A percentile compares a stretch with the other conserved stretches of the same genome.
phyloP scores from a whole-genome alignment of 2,888 invertebrate species.

The Dicyrtoma fusca region DNA sequence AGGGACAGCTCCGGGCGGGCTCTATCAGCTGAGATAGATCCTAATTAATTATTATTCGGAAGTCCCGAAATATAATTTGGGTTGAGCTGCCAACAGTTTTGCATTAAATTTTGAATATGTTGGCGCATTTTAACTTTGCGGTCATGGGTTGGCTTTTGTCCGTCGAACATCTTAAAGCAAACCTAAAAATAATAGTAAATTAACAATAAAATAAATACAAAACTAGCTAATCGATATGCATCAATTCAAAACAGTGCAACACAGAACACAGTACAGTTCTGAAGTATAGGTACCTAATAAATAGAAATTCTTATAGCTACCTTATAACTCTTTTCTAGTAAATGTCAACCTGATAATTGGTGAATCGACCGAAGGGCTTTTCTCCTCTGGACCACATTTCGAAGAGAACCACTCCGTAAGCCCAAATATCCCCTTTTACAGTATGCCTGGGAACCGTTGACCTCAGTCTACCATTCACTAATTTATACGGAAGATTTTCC shows the following conservation, averaged over 20 bases:
- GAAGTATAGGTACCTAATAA: too few relatives aligned
- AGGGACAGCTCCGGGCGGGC: too few relatives aligned
- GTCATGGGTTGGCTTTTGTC: not conserved
- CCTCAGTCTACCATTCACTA: not conserved
- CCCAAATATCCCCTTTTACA: constrained; percentile 22
- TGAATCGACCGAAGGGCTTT: constrained; percentile 12
- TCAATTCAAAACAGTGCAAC: too few relatives aligned
- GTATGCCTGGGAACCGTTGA: not conserved
- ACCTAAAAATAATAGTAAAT: not conserved
- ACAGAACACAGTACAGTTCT: too few relatives aligned
- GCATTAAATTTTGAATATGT: not conserved
- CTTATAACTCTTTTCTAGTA: too few relatives aligned
- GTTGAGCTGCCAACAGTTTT: constrained; percentile 7
- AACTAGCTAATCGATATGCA: too few relatives aligned
- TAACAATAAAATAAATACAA: too few relatives aligned
- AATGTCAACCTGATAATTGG: not conserved
- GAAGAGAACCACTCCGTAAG: constrained; percentile 21
- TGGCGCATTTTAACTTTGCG: not conserved
- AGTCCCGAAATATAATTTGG: too few relatives aligned
- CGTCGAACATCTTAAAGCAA: not conserved
- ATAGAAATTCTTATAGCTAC: too few relatives aligned
- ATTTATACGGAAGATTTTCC: constrained; percentile 17
- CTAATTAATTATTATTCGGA: too few relatives aligned
- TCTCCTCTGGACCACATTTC: constrained; percentile 24
- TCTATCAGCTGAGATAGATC: too few relatives aligned